Conservation (phyloP, 1,140 invertebrate species). For the Bilobella aurantiaca region DNA sequence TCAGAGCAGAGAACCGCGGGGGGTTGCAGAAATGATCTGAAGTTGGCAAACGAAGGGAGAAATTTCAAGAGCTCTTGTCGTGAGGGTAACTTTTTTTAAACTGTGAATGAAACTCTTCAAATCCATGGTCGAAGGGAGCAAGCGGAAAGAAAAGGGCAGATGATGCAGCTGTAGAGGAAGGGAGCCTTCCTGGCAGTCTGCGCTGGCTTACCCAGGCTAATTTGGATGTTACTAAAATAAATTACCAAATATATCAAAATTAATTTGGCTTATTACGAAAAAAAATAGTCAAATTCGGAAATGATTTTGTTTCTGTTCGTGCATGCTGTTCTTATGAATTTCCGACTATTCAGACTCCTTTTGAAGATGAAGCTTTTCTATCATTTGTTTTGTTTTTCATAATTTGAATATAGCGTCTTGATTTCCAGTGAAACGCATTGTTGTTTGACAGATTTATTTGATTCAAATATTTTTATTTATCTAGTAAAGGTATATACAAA, state of each 20-base stretch:
- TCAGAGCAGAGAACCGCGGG: too few species aligned
- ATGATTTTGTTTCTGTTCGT: not conserved
- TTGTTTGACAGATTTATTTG: too few species aligned
- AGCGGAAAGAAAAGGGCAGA: not conserved
- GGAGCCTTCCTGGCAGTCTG: not conserved
- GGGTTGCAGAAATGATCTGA: too few species aligned
- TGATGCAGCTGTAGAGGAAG: not conserved
- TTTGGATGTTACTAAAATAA: not conserved
- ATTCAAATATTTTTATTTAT: too few species aligned
- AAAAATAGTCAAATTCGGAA: not conserved
- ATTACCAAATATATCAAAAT: not conserved
- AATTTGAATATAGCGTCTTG: too few species aligned
- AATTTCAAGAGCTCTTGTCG: not conserved
- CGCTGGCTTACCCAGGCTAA: not conserved
- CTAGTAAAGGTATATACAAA: too few species aligned
- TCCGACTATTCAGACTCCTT: not conserved
- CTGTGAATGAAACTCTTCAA: conserved; percentile 4
- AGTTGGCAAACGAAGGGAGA: too few species aligned
- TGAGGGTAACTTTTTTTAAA: not conserved
- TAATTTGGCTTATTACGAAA: not conserved
- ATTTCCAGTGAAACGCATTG: too few species aligned
- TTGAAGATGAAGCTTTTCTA: too few species aligned
- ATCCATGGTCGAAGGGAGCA: conserved; percentile 1
- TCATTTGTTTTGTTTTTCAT: too few species aligned
- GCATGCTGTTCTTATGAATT: not conserved